phyloP scores from a whole-genome alignment of 2,888 invertebrate species.

The Arge pagana region DNA sequence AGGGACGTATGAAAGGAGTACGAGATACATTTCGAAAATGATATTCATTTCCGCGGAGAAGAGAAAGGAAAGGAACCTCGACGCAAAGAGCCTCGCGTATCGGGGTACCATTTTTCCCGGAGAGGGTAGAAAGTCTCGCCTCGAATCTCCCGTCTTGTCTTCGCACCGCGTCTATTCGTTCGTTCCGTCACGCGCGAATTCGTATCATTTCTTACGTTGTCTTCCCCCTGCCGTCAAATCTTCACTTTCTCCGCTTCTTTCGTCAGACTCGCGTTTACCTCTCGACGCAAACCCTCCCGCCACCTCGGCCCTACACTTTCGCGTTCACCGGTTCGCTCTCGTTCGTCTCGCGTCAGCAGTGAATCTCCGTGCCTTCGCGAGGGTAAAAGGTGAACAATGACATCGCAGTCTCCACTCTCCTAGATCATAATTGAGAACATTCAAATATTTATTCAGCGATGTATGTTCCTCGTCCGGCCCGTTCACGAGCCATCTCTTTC shows the following conservation, averaged over 20 bases:
- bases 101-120: neutral
- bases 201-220: slow-evolving; percentile 2
- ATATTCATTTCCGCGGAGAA: slow-evolving; percentile 16
- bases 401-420: no score
- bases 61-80: neutral
- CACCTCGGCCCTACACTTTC: no score
- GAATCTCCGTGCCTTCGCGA: no score
- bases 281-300: neutral
- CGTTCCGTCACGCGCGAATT: slow-evolving; percentile 10
- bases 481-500: no score
- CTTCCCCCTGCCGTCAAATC: slow-evolving; percentile 9
- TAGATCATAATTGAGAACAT: no score
- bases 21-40: slow-evolving; percentile 2
- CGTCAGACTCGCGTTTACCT: neutral
- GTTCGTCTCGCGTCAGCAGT: no score
- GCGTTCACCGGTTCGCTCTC: no score
- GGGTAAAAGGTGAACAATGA: no score
- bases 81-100: slow-evolving; percentile 10
- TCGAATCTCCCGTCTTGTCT: neutral
- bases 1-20: neutral
- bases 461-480: no score
- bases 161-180: slow-evolving; percentile 6
- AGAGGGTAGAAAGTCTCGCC: slow-evolving; percentile 8
- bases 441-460: no score
- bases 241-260: neutral